Conservation (phyloP, 2,797 vertebrate species). For the Sorex maritimensis region DNA sequence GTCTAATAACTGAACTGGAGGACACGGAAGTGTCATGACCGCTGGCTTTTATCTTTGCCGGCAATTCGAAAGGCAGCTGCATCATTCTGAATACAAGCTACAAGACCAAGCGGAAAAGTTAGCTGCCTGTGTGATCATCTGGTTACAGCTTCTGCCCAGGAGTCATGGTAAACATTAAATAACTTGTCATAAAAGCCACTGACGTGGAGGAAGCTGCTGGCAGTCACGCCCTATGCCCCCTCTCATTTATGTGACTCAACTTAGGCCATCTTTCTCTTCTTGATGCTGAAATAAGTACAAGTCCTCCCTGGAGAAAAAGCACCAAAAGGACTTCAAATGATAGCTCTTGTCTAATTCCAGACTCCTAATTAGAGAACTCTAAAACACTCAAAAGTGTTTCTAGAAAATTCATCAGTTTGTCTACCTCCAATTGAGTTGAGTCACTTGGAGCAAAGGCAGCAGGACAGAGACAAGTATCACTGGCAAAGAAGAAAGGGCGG, state of each 20-base stretch:
- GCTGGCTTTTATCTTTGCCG: constrained; percentile 69
- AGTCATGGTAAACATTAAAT: constrained; percentile 85
- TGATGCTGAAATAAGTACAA: constrained; percentile 86
- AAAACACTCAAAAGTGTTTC: constrained; percentile 80
- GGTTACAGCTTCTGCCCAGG: constrained; percentile 73
- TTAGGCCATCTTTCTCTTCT: constrained; percentile 69
- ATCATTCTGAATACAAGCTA: constrained; percentile 54
- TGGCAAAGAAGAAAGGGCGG: background rate
- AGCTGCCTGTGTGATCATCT: constrained; percentile 78
- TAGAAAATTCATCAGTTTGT: constrained; percentile 62
- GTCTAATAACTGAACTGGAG: constrained; percentile 66
- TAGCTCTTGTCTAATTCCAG: constrained; percentile 80
- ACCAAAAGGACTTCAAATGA: constrained; percentile 84
- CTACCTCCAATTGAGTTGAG: constrained; percentile 56
- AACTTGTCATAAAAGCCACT: constrained; percentile 86
- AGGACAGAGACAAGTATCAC: background rate
- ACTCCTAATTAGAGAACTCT: constrained; percentile 83
- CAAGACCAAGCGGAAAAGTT: constrained; percentile 56
- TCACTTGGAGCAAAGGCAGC: constrained; percentile 60
- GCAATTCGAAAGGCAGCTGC: constrained; percentile 67
- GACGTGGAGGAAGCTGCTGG: constrained; percentile 89
- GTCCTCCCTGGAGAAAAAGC: constrained; percentile 78
- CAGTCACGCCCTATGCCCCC: constrained; percentile 75
- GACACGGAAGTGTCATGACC: constrained; percentile 64
- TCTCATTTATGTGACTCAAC: constrained; percentile 88